These are phyloP conservation scores for Caradrina clavipalpis DNA, from an alignment of 2,888 invertebrate genomes.

Conservation along the genomic window DNA sequence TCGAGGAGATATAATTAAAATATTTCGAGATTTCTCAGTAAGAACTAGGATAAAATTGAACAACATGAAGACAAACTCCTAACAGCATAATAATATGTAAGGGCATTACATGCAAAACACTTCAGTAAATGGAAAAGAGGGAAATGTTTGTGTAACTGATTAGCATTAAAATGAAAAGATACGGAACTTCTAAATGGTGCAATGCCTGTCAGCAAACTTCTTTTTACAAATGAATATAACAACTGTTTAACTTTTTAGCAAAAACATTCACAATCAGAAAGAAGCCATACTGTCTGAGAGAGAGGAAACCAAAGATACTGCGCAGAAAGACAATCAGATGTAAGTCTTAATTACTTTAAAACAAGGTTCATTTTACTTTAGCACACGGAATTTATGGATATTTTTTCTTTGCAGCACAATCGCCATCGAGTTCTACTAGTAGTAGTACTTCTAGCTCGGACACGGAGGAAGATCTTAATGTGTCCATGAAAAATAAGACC, in stretches of 20 bases:
- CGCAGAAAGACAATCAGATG: conserved; percentile 88
- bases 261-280: conserved; percentile 89
- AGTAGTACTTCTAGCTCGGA: conserved; percentile 85
- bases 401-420: conserved; percentile 81
- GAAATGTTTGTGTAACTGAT: no score
- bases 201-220: no score
- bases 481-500: conserved; percentile 89
- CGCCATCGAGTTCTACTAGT: conserved; percentile 82
- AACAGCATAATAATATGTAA: no score
- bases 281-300: conserved; percentile 87
- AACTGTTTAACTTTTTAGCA: conserved; percentile 72
- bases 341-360: conserved; percentile 67
- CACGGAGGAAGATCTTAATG: conserved; percentile 88
- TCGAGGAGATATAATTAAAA: no score
- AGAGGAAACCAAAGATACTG: conserved; percentile 88
- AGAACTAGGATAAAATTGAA: no score
- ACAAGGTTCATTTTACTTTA: conserved; percentile 19
- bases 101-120: no score
- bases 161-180: no score
- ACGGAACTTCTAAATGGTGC: no score
- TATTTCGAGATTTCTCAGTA: no score
- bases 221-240: not conserved
- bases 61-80: no score
- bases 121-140: no score
- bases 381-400: not conserved